Conservation (phyloP, 2,888 invertebrate genomes). For the Sycophila texana region DNA sequence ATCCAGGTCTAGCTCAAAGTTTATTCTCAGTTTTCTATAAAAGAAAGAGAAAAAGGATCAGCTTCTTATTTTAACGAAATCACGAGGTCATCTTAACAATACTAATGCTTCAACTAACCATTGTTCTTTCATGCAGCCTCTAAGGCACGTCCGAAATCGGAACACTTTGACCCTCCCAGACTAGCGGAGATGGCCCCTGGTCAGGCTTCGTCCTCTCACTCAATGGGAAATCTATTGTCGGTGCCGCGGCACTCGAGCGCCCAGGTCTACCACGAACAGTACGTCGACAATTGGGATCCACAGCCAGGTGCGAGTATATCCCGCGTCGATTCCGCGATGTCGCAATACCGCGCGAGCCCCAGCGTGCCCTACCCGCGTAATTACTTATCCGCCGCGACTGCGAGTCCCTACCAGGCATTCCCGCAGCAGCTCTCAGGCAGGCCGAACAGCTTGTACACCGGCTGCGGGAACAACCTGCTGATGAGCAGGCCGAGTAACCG, state of each 20-base stretch:
- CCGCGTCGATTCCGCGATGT: conserved; percentile 37
- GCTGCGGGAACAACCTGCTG: not conserved
- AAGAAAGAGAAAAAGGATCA: conserved; percentile 5
- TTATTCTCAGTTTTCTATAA: conserved; percentile 9
- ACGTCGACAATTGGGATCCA: conserved; percentile 70
- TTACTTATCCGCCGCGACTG: conserved; percentile 39
- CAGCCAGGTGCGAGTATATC: conserved; percentile 70
- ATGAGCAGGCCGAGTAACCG: conserved; percentile 25
- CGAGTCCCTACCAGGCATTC: conserved; percentile 56
- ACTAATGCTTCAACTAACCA: conserved; percentile 68
- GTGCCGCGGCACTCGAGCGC: conserved; percentile 66
- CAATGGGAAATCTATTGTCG: conserved; percentile 73
- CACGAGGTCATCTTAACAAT: conserved; percentile 2
- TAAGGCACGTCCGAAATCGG: conserved; percentile 72
- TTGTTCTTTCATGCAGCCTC: conserved; percentile 57
- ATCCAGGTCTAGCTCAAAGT: not conserved
- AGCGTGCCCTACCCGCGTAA: conserved; percentile 28
- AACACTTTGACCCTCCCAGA: conserved; percentile 69
- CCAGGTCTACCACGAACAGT: conserved; percentile 67
- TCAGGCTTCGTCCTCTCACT: conserved; percentile 68
- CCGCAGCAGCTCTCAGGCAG: conserved; percentile 35
- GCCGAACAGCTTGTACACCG: conserved; percentile 15
- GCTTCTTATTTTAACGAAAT: conserved; percentile 31
- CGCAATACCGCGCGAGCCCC: conserved; percentile 32
- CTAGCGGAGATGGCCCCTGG: conserved; percentile 60